A percentile compares a stretch with the other conserved stretches of the same genome.
phyloP scores from a whole-genome alignment of 2,888 invertebrate genomes.

The Orthonevra nobilis region DNA sequence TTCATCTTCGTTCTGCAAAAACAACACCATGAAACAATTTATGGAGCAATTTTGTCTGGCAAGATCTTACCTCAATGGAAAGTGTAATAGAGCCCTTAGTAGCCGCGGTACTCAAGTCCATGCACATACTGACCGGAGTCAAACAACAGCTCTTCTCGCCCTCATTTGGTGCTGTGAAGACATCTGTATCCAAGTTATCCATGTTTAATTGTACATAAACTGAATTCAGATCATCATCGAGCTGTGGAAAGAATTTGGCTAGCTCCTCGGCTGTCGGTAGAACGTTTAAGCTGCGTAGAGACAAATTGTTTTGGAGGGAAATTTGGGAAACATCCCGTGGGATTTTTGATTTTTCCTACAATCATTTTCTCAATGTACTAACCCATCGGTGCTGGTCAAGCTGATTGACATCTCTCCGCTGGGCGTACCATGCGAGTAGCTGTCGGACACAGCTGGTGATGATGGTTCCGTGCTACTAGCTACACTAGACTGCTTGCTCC shows the following conservation, averaged over 20 bases:
- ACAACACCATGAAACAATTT: conserved; percentile 74
- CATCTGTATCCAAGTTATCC: conserved; percentile 73
- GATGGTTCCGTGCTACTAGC: conserved; percentile 86
- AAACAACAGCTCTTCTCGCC: conserved; percentile 75
- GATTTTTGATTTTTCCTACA: conserved; percentile 55
- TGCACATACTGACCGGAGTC: conserved; percentile 85
- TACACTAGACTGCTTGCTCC: conserved; percentile 92
- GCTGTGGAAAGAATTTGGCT: conserved; percentile 82
- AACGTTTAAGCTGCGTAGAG: conserved; percentile 75
- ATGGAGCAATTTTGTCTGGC: not conserved
- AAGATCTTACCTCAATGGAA: conserved; percentile 74
- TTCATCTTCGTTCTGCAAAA: conserved; percentile 79
- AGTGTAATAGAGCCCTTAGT: conserved; percentile 84
- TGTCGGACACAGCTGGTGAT: conserved; percentile 86
- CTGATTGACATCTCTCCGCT: conserved; percentile 84
- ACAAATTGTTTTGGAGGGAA: conserved; percentile 35
- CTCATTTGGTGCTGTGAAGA: conserved; percentile 72
- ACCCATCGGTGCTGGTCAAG: conserved; percentile 85
- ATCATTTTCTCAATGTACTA: conserved; percentile 69
- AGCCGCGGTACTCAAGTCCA: conserved; percentile 86
- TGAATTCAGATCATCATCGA: conserved; percentile 82
- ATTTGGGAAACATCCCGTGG: conserved; percentile 50
- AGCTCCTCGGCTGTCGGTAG: conserved; percentile 78
- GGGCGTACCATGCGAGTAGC: conserved; percentile 81
- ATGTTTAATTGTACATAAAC: conserved; percentile 81